Base-by-base conservation (phyloP, 2,888 invertebrate genomes). In the Achlya flavicornis region DNA sequence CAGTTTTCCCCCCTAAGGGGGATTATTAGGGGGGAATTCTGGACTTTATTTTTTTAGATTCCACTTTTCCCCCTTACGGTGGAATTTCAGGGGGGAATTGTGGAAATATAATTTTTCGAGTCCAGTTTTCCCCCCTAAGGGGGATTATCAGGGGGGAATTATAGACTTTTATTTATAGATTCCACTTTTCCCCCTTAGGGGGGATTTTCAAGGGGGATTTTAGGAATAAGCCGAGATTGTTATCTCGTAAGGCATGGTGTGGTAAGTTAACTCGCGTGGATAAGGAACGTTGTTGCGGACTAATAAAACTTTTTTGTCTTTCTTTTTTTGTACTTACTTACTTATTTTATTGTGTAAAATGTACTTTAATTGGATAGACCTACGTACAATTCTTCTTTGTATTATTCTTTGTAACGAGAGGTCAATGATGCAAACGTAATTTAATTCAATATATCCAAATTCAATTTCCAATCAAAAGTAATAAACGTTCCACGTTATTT, bases 221-320 rank as follows among this genome's bases (percentile, higher is more conserved):
- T n/a, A n/a, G n/a, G n/a, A n/a, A n/a, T n/a, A n/a, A n/a, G n/a
- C n/a, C n/a, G 76, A 76, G 83, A 83, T 85, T 73, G 76, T 81
- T 83, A 85, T 85, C 80, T 63, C 69, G 68, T 76, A 63, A 73
- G 68, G 70, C 69, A 72, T 70, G 69, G 63, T 71, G 69, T 68
- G 67, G 68, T 64, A 64, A 35, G 62, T 53, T n/a, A 53, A 53
- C 53, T 61, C 67, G 67, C 63, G 65, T 32, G 61, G 61, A 70
- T 66, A 66, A 63, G 33, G 26, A 41, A 41, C 57, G 60, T 57
- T 33, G 65, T 66, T 69, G 57, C 41, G 59, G 65, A 64, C 63
- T 68, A 64, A 70, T 72, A 73, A 66, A 70, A 63, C 64, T 62
- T 66, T 61, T 65, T 41, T 43, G n/a, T 43, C 64, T 63, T 60